Base-by-base conservation (phyloP, 2,888 invertebrate species). In the Aelia acuminata region DNA sequence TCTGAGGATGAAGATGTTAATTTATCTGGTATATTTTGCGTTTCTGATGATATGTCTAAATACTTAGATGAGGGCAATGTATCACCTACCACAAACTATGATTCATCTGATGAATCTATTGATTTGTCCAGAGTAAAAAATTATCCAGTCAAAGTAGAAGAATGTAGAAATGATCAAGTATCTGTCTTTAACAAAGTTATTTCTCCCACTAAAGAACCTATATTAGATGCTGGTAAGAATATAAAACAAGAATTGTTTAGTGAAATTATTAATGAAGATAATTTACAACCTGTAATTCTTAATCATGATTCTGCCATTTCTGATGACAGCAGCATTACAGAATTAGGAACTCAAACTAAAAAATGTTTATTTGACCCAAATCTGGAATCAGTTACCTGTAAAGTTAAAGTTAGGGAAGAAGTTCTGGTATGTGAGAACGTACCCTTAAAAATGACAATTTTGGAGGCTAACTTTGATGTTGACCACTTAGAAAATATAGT, bases 81-180 rank as follows among this genome's bases (percentile, higher is more conserved):
- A 70, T 87, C 87, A 31, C 87, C 87, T 35, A 31, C 75, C 18
- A 26, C 22, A 35, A 75, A 35, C n/a, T 20, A 80, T 49, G 87
- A 87, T 84, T 87, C 87, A 49, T 63, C 48, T 39, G 87, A 87
- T 84, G 80, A 84, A 49, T 80, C 84, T 35, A 57, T 87, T 39
- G 87, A 87, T 80, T 31, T 48, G 15, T 39, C 26, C 15, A 49
- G n/a, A 39, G 80, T 87, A n/a, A 26, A 18, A 48, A 87, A 87
- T 70, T 87, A 50, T 39, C 87, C 87, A 48, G 48, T 50, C 18
- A 53, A 87, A 49, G 10, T 26, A n/a, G 87, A 87, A 43, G 43
- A 43, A 39, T 80, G 43, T 80, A 43, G 5, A 31, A 80, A 80
- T n/a, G n/a, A 47, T 43, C 80, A 80, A 43, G 43, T n/a, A 3